These are phyloP conservation scores for Dromococcyx pavoninus DNA, from an alignment of 2,797 vertebrate species.

Conservation along the genomic window DNA sequence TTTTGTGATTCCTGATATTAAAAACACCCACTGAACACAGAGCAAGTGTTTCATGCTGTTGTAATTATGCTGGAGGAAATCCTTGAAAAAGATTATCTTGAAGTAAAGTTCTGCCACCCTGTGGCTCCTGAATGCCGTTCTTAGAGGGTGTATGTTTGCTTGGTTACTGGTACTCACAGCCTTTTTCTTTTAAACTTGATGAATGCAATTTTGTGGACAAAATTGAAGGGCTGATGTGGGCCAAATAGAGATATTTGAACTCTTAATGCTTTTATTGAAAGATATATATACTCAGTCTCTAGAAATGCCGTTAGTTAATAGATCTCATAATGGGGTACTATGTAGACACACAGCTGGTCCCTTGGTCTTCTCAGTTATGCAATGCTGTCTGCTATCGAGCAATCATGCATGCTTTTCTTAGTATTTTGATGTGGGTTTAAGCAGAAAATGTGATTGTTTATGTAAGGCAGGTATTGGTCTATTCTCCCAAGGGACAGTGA, in stretches of 20 bases:
- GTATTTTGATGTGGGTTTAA: not conserved
- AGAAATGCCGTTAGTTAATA: not conserved
- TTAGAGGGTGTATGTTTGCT: not conserved
- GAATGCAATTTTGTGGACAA: not conserved
- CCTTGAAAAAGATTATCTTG: not conserved
- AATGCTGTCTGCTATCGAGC: not conserved
- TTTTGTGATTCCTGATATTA: not conserved
- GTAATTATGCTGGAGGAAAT: not conserved
- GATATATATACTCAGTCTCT: not conserved
- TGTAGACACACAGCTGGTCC: not conserved
- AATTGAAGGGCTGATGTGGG: not conserved
- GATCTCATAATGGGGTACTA: not conserved
- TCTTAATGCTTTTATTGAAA: not conserved
- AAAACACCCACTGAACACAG: not conserved
- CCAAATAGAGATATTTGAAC: not conserved
- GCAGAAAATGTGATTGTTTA: too few species aligned
- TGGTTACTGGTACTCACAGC: not conserved
- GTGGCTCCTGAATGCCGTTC: not conserved
- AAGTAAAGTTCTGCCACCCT: conserved; percentile 39
- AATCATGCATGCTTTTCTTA: not conserved
- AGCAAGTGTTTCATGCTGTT: not conserved
- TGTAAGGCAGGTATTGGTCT: too few species aligned
- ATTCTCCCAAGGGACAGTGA: too few species aligned
- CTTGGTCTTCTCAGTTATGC: not conserved
- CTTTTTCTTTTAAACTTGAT: not conserved